Conservation (phyloP, 1,140 invertebrate genomes). For the Procambarus virginalis region DNA sequence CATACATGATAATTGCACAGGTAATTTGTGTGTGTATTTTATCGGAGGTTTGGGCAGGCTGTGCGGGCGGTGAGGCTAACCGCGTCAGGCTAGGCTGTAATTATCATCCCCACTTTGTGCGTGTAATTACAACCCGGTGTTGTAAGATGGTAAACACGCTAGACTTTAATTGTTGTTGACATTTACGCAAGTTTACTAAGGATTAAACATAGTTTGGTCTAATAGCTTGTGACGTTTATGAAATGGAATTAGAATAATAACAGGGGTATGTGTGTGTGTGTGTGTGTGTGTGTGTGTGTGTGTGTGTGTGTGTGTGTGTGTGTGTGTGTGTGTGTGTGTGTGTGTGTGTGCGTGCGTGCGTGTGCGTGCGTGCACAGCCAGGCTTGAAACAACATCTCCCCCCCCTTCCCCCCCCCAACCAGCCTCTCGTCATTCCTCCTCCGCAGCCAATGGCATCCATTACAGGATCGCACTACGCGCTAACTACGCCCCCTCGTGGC, state of each 20-base stretch:
- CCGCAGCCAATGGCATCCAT: background rate
- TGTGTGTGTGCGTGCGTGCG: too few relatives aligned
- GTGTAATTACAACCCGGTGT: background rate
- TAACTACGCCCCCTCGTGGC: conserved; percentile 2
- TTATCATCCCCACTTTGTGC: background rate
- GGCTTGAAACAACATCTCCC: background rate
- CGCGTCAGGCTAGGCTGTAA: background rate
- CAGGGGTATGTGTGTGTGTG: too few relatives aligned
- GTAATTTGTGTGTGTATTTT: background rate
- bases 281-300: too few relatives aligned
- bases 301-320: too few relatives aligned
- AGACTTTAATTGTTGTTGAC: conserved; percentile 34
- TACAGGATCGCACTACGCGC: background rate
- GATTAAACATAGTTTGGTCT: background rate
- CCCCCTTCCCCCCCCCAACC: background rate
- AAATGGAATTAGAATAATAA: conserved; percentile 19
- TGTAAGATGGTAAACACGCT: conserved; percentile 24
- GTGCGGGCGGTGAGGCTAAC: background rate
- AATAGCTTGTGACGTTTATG: conserved; percentile 39
- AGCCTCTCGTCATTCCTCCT: background rate
- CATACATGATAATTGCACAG: background rate
- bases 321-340: too few relatives aligned
- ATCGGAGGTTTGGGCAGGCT: background rate
- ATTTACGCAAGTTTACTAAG: conserved; percentile 2
- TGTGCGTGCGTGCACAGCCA: too few relatives aligned